phyloP scores from a whole-genome alignment of 2,888 invertebrate genomes.

The Athalia rosae region DNA sequence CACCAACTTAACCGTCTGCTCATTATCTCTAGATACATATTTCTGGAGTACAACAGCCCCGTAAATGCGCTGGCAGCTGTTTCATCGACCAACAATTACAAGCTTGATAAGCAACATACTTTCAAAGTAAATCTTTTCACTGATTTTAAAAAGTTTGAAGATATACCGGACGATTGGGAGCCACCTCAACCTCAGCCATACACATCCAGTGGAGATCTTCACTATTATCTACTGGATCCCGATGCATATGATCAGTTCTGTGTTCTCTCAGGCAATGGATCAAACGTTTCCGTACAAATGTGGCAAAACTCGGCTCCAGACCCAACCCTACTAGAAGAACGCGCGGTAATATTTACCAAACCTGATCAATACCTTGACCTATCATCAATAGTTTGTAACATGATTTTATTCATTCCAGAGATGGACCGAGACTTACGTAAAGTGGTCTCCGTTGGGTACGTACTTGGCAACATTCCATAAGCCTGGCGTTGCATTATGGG shows the following conservation, averaged over 20 bases:
- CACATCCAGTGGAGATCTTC: conserved; percentile 93
- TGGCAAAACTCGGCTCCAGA: conserved; percentile 95
- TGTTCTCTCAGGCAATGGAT: conserved; percentile 89
- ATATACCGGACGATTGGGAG: conserved; percentile 95
- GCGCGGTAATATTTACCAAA: conserved; percentile 77
- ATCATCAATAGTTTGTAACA: conserved; percentile 54
- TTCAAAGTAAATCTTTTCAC: conserved; percentile 95
- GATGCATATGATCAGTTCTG: conserved; percentile 98
- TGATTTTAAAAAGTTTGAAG: conserved; percentile 95
- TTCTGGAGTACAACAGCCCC: conserved; percentile 92
- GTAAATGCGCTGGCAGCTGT: conserved; percentile 92
- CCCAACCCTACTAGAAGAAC: conserved; percentile 86
- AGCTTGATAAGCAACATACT: conserved; percentile 96
- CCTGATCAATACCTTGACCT: background rate
- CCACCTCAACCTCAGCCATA: conserved; percentile 92
- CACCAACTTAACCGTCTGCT: background rate
- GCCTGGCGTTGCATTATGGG: conserved; percentile 97
- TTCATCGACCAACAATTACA: conserved; percentile 91
- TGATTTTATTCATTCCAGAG: conserved; percentile 76
- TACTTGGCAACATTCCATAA: conserved; percentile 97
- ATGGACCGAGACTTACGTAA: conserved; percentile 97
- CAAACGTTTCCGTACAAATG: conserved; percentile 85
- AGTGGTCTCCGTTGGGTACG: conserved; percentile 98
- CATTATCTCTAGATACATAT: conserved; percentile 81
- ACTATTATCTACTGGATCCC: conserved; percentile 93